Evolutionary conservation across 2,113 vertebrate genomes (phyloP), one percentile per base, ranked within the genome.

Genomic region (Cromileptes altivelis): DNA sequence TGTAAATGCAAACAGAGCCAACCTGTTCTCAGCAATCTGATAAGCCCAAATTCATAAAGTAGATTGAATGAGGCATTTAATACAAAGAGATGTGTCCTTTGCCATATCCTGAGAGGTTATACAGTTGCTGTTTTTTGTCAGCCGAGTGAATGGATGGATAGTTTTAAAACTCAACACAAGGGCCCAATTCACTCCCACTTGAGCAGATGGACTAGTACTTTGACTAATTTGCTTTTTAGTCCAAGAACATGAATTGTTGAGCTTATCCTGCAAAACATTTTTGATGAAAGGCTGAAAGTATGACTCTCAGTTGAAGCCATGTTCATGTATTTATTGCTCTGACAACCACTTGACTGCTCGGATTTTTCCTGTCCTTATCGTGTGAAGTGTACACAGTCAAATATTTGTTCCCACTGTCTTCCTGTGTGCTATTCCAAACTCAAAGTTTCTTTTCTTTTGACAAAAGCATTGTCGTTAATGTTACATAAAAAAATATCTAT

Each of bases 151-250:
- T 62, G 37, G 27, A 67, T 69, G 23, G 37, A 69, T 45, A 4
- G 63, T 77, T 77, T 77, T 19, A 9, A 70, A 82, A 69, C 47
- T 53, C 23, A 68, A 23, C 78, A 67, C 1, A 14, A 62, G 57
- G 49, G 47, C 37, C 63, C 47, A 63, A 11, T 70, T 70, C 68
- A 83, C 74, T 71, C 68, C 81, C 74, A 72, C 68, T 72, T 30
- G 52, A 72, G 47, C 37, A 80, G 56, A 69, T 62, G 71, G 57
- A 70, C n/a, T 10, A 40, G 49, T 63, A 27, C 57, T 57, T 79
- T 70, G 21, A 69, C 63, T 74, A 75, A 67, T 84, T 85, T 30
- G 50, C 62, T 69, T 84, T 62, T 62, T 47, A 21, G 27, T 62
- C 47, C 76, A 75, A 84, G 62, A 69, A 79, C 70, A 63, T 21